Percentiles rank a stretch among this genome's conserved stretches.
These are phyloP conservation scores for Okapia johnstoni DNA, from an alignment of 2,113 vertebrate genomes.

Conservation along the genomic window DNA sequence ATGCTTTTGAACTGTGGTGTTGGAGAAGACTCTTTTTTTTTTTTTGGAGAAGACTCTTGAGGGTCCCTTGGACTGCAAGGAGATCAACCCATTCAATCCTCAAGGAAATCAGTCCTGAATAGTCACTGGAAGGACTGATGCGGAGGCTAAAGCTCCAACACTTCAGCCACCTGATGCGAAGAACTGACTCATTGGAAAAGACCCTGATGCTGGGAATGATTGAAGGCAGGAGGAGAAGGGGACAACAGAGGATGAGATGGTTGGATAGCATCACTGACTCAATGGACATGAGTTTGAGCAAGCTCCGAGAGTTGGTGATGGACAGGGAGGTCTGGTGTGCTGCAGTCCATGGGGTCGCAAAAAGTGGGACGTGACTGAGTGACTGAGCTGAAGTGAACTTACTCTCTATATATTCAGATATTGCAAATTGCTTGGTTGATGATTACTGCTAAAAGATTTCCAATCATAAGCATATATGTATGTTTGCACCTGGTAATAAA, in stretches of 20 bases:
- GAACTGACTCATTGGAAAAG: not conserved
- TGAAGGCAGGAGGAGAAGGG: not conserved
- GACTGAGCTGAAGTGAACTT: not conserved
- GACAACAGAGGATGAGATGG: not conserved
- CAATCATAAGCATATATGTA: not conserved
- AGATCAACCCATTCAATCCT: not conserved
- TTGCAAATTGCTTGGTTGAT: not conserved
- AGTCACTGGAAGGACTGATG: not conserved
- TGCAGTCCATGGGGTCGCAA: not conserved
- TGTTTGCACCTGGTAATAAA: not conserved
- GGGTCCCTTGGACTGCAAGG: not conserved
- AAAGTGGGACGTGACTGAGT: not conserved
- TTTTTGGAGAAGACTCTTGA: not conserved
- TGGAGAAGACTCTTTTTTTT: not conserved
- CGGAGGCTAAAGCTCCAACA: accelerated
- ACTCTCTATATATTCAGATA: not conserved
- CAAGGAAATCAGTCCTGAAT: not conserved
- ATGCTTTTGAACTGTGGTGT: not conserved
- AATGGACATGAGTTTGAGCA: not conserved
- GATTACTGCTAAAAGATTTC: not conserved
- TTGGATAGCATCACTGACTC: not conserved
- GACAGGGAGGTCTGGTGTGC: not conserved
- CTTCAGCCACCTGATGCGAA: not conserved
- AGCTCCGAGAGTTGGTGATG: not conserved
- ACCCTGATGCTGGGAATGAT: not conserved